phyloP scores from a whole-genome alignment of 1,140 invertebrate genomes.

The Aricia agestis region DNA sequence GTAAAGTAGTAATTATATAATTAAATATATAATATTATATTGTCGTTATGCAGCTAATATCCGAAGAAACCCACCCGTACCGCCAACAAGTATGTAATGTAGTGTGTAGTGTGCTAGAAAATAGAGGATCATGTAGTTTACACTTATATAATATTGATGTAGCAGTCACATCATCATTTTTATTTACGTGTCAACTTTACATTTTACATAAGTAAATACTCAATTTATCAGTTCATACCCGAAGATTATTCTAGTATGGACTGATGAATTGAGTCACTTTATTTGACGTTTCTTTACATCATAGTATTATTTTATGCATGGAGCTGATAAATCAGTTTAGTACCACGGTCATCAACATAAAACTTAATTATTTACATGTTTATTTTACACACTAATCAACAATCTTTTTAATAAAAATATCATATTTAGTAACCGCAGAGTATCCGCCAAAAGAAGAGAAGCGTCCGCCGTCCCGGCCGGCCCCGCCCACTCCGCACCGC shows the following conservation, averaged over 20 bases:
- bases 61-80: conserved; percentile 45
- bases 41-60: conserved; percentile 56
- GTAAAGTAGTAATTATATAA: background rate
- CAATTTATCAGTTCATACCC: too few relatives aligned
- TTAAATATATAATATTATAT: background rate
- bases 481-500: conserved; percentile 31
- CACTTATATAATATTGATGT: background rate
- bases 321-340: too few relatives aligned
- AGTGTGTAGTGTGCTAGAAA: conserved; percentile 25
- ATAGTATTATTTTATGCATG: too few relatives aligned
- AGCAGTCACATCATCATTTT: background rate
- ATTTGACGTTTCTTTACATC: too few relatives aligned
- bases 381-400: too few relatives aligned
- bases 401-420: background rate
- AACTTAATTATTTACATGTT: too few relatives aligned
- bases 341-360: too few relatives aligned
- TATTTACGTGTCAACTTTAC: too few relatives aligned
- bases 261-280: too few relatives aligned
- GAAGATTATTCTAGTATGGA: too few relatives aligned
- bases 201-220: too few relatives aligned
- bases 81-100: conserved; percentile 56
- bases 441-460: conserved; percentile 47
- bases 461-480: conserved; percentile 42
- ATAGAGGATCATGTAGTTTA: background rate
- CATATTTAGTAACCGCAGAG: conserved; percentile 55